Conservation (phyloP, 92 coral and sea anemone genomes). For the Pocillopora grandis region DNA sequence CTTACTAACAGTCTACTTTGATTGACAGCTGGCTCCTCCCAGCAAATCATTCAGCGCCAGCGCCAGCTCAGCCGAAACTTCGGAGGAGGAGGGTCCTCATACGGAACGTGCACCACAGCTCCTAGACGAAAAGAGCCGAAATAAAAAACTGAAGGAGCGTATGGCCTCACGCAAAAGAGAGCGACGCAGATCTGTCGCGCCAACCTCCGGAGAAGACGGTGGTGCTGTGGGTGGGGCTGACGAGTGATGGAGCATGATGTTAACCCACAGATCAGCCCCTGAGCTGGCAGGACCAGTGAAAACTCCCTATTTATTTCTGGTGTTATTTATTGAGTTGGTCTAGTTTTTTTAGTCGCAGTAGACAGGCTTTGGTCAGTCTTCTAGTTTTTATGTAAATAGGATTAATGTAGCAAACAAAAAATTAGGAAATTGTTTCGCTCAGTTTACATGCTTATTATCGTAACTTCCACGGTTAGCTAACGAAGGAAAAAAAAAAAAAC, state of each 20-base stretch:
- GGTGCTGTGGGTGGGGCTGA: conserved; percentile 61
- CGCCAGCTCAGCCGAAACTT: conserved; percentile 67
- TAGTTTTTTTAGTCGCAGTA: not conserved
- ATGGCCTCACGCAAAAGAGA: conserved; percentile 87
- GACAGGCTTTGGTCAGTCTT: not conserved
- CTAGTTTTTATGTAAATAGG: not conserved
- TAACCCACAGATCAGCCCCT: not conserved
- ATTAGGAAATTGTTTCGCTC: no score
- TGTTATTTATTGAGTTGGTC: conserved; percentile 14
- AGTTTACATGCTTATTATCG: no score
- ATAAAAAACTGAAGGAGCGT: conserved; percentile 90
- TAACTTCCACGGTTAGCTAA: no score
- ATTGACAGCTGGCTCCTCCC: conserved; percentile 77
- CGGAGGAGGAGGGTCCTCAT: conserved; percentile 70
- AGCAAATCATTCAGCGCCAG: conserved; percentile 57
- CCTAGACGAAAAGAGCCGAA: conserved; percentile 89
- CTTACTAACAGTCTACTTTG: not conserved
- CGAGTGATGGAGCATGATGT: not conserved
- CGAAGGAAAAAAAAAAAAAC: no score
- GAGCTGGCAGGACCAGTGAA: conserved; percentile 11
- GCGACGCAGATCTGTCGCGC: conserved; percentile 56
- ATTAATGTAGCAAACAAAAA: no score
- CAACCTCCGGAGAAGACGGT: conserved; percentile 25
- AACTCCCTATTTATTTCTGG: conserved; percentile 12
- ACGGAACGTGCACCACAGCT: conserved; percentile 74